These are phyloP conservation scores for Leucozona laternaria DNA, from an alignment of 2,888 invertebrate genomes.

Conservation along the genomic window DNA sequence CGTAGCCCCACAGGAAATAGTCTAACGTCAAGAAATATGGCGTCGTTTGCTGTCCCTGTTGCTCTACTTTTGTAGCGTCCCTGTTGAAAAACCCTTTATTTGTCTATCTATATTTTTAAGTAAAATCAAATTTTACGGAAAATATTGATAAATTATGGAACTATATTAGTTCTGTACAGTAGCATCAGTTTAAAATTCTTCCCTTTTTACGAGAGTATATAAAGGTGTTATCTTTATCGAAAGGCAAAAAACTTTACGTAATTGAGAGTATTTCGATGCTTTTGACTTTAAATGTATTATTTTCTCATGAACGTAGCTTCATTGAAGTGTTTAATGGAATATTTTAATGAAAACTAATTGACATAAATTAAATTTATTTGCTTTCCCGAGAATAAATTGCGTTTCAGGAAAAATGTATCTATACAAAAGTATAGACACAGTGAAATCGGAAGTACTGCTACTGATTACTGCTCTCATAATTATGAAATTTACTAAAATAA, in stretches of 20 bases:
- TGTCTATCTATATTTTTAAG: too few species aligned
- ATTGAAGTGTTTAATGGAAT: slow-evolving; percentile 1
- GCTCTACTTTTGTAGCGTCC: too few species aligned
- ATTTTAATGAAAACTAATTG: slow-evolving; percentile 4
- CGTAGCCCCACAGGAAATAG: too few species aligned
- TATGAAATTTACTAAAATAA: neutral
- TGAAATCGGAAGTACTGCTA: neutral
- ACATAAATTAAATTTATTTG: neutral
- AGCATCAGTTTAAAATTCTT: too few species aligned
- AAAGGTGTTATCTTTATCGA: neutral
- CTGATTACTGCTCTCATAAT: too few species aligned
- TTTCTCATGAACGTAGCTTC: neutral
- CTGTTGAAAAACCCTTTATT: too few species aligned
- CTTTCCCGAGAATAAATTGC: neutral
- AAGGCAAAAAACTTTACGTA: neutral
- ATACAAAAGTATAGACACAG: neutral
- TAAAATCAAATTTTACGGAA: too few species aligned
- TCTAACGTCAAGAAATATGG: too few species aligned
- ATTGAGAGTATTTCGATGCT: neutral
- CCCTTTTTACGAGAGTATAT: neutral
- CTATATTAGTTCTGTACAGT: too few species aligned
- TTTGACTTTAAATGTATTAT: neutral
- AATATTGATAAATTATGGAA: too few species aligned
- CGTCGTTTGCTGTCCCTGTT: too few species aligned
- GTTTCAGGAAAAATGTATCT: neutral